These are phyloP conservation scores for Thalassaphorura encarpata DNA, from an alignment of 1,140 invertebrate species.

Conservation along the genomic window DNA sequence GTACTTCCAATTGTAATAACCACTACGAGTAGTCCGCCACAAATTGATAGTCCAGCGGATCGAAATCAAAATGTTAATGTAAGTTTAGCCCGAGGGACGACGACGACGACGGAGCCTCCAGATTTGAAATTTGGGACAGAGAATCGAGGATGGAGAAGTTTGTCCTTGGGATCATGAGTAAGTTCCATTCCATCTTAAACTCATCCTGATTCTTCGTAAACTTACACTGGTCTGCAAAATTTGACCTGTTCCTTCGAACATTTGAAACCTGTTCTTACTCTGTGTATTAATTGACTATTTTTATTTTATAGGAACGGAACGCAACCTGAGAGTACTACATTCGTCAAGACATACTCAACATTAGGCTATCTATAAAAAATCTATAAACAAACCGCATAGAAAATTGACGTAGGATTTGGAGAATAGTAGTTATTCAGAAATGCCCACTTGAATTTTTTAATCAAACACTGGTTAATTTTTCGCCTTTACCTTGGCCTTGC, in stretches of 20 bases:
- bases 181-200: no score
- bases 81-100: neutral
- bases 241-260: constrained; percentile 12
- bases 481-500: no score
- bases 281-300: neutral
- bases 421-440: no score
- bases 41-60: neutral
- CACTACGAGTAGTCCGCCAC: neutral
- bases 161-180: constrained; percentile 32
- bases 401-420: no score
- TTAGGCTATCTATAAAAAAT: constrained; percentile 68
- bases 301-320: constrained; percentile 49
- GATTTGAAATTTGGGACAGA: no score
- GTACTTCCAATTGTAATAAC: neutral
- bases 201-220: no score
- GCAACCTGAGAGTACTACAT: constrained; percentile 67
- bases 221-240: neutral
- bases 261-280: neutral
- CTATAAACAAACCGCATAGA: neutral
- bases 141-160: constrained; percentile 14
- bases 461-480: no score
- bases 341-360: constrained; percentile 81
- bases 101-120: no score
- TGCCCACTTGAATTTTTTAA: no score
- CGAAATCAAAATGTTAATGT: neutral